Conservation (phyloP, 1,140 invertebrate species). For the Anthonomus grandis region DNA sequence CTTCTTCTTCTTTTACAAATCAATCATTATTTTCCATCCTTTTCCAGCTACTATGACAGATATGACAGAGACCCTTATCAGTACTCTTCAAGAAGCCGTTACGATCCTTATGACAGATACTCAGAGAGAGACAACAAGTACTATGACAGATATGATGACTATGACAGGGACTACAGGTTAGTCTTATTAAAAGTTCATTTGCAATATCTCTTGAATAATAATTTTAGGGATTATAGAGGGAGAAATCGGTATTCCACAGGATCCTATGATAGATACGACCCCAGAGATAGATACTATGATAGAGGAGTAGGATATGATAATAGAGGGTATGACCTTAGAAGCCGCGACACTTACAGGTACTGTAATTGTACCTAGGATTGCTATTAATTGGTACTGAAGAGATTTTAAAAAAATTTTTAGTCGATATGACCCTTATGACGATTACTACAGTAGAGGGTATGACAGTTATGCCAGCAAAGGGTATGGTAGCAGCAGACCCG, state of each 20-base stretch:
- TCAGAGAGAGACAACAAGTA: constrained; percentile 21
- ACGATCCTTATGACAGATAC: constrained; percentile 12
- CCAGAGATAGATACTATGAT: constrained; percentile 18
- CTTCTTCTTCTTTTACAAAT: too few species aligned
- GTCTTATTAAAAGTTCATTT: background rate
- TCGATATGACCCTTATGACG: constrained; percentile 29
- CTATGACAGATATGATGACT: constrained; percentile 14
- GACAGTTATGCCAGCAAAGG: background rate
- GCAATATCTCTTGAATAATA: background rate
- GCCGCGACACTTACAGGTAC: constrained; percentile 21
- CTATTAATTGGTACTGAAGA: background rate
- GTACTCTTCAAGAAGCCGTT: background rate
- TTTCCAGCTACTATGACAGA: too few species aligned
- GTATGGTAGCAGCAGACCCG: constrained; percentile 51
- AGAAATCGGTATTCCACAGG: constrained; percentile 9
- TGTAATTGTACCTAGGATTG: constrained; percentile 14
- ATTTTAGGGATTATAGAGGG: constrained; percentile 12
- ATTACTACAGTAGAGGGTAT: constrained; percentile 49
- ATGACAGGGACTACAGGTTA: too few species aligned
- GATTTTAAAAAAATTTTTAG: background rate
- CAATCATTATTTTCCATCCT: too few species aligned
- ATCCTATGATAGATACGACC: constrained; percentile 15
- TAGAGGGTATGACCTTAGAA: constrained; percentile 39
- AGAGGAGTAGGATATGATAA: constrained; percentile 41
- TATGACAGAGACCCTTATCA: constrained; percentile 18